Percentiles rank a stretch among this genome's conserved stretches.
phyloP scores from a whole-genome alignment of 2,888 invertebrate species.

The Pseudococcus jackbeardsleyi region DNA sequence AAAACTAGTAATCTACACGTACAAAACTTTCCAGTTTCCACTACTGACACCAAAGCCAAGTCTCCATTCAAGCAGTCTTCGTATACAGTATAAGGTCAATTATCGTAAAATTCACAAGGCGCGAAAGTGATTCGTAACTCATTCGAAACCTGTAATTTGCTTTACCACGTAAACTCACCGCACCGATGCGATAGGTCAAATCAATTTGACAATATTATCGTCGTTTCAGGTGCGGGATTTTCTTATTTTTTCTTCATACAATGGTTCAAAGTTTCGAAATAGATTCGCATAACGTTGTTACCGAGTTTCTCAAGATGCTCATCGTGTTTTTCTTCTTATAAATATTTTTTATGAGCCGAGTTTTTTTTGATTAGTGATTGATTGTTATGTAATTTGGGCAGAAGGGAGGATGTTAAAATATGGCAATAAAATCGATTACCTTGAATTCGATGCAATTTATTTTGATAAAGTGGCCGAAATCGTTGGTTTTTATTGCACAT shows the following conservation, averaged over 20 bases:
- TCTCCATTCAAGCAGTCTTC: constrained; percentile 17
- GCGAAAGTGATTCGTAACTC: constrained; percentile 42
- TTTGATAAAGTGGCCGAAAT: too few relatives aligned
- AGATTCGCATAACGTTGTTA: neutral
- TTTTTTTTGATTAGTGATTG: neutral
- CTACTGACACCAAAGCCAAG: neutral
- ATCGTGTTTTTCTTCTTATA: neutral
- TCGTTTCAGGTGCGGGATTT: neutral
- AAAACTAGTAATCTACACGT: neutral
- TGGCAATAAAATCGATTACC: too few relatives aligned
- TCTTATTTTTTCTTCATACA: neutral
- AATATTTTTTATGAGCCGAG: neutral
- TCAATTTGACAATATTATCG: constrained; percentile 7
- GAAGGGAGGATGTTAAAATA: neutral
- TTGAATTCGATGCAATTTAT: too few relatives aligned
- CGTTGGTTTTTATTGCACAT: too few relatives aligned
- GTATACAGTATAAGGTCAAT: constrained; percentile 13
- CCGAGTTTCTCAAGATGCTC: neutral
- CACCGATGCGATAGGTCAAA: constrained; percentile 11
- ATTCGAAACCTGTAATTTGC: constrained; percentile 20
- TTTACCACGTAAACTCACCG: constrained; percentile 1
- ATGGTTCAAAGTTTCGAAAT: neutral
- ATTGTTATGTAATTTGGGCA: neutral
- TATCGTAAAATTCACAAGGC: constrained; percentile 23
- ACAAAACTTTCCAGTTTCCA: constrained; percentile 12